Evolutionary conservation across 1,140 invertebrate genomes (phyloP).

Genomic region (Anoplophora glabripennis): DNA sequence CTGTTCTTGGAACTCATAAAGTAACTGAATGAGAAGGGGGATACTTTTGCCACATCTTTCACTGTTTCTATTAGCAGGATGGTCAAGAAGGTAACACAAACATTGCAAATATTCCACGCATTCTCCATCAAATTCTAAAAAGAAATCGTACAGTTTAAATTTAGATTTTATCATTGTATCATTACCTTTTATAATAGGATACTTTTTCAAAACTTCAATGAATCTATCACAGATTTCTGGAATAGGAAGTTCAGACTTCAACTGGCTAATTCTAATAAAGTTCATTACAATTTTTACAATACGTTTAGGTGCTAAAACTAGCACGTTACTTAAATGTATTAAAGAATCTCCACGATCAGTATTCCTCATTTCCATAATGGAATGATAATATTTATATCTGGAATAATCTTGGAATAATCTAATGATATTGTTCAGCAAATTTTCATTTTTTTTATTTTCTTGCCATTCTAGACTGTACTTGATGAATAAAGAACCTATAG

Average conservation of each 20-base stretch:
- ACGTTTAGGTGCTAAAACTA: constrained; percentile 31
- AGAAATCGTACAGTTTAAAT: background rate
- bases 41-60: constrained; percentile 29
- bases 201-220: constrained; percentile 26
- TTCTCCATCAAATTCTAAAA: constrained; percentile 30
- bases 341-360: constrained; percentile 40
- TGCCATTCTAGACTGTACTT: constrained; percentile 36
- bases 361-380: constrained; percentile 37
- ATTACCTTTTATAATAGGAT: constrained; percentile 28
- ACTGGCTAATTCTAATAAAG: constrained; percentile 30
- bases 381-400: constrained; percentile 33
- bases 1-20: constrained; percentile 27
- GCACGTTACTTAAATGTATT: constrained; percentile 30
- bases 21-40: constrained; percentile 29
- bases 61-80: constrained; percentile 33
- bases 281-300: constrained; percentile 45
- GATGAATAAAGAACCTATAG: constrained; percentile 38
- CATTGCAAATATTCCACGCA: constrained; percentile 37
- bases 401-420: constrained; percentile 39
- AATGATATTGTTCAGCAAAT: constrained; percentile 35
- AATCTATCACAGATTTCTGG: constrained; percentile 37
- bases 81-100: constrained; percentile 36
- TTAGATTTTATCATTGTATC: constrained; percentile 15
- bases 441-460: constrained; percentile 32
- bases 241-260: constrained; percentile 41